A percentile compares a stretch with the other conserved stretches of the same genome.
Evolutionary conservation across 2,888 invertebrate genomes (phyloP).

Genomic region (Tetramorium bicarinatum): DNA sequence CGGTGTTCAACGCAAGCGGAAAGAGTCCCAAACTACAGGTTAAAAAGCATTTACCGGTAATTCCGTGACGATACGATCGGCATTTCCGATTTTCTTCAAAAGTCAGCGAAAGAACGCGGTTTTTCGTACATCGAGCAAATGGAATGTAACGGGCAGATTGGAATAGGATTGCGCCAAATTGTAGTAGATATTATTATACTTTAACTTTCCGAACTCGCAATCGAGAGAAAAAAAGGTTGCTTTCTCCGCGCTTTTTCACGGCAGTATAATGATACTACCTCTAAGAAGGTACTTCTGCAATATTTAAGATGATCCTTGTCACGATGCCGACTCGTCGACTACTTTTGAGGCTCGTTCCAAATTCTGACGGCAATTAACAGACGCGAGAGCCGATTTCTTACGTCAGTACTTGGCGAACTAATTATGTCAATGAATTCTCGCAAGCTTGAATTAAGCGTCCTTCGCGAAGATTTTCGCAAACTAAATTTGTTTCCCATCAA

Average conservation of each 20-base stretch:
- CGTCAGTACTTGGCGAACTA: slow-evolving; percentile 17
- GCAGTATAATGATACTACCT: background rate
- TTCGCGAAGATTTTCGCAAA: background rate
- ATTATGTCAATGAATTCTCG: slow-evolving; percentile 27
- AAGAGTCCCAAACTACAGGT: background rate
- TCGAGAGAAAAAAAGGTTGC: slow-evolving; percentile 27
- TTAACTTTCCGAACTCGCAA: background rate
- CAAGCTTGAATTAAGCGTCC: slow-evolving; percentile 5
- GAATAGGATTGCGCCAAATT: background rate
- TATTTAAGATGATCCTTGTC: background rate
- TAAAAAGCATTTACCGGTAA: slow-evolving; percentile 28
- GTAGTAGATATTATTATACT: background rate
- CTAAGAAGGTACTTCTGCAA: background rate
- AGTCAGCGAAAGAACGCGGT: background rate
- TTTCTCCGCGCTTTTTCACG: background rate
- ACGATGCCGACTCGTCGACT: background rate
- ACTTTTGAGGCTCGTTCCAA: slow-evolving; percentile 1
- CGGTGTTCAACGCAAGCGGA: background rate
- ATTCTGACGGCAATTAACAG: slow-evolving; percentile 17
- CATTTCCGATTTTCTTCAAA: slow-evolving; percentile 14
- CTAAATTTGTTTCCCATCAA: slow-evolving; percentile 13
- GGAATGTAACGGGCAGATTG: background rate
- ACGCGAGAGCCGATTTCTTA: background rate
- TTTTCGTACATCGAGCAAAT: background rate
- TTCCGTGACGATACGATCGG: background rate